phyloP scores from a whole-genome alignment of 1,140 invertebrate species.

The Atta colombica region DNA sequence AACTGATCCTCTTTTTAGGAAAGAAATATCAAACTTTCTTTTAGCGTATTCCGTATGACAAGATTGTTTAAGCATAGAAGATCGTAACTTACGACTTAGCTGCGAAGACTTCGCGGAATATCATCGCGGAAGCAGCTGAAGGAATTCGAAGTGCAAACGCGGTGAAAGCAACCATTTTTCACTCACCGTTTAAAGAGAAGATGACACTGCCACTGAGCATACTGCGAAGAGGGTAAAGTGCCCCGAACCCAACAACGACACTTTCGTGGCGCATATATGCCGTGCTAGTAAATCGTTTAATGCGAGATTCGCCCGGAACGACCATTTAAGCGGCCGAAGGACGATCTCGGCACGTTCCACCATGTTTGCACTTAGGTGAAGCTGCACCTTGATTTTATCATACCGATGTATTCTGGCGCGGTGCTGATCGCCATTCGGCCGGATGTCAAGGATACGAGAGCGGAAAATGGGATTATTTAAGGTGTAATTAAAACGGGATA shows the following conservation, averaged over 20 bases:
- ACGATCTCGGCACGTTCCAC: conserved; percentile 67
- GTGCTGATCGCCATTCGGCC: neutral
- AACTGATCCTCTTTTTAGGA: neutral
- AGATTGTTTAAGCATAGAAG: conserved; percentile 10
- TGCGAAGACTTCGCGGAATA: conserved; percentile 25
- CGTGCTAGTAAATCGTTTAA: conserved; percentile 72
- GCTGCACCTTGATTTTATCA: conserved; percentile 69
- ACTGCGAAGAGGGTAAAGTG: conserved; percentile 50
- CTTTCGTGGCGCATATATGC: conserved; percentile 61
- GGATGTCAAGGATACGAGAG: conserved; percentile 13
- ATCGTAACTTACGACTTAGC: conserved; percentile 39
- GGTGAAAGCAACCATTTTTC: conserved; percentile 53
- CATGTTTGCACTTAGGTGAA: conserved; percentile 65
- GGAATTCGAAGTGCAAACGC: conserved; percentile 41
- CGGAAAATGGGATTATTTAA: conserved; percentile 26
- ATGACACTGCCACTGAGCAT: conserved; percentile 29
- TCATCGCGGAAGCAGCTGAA: conserved; percentile 19
- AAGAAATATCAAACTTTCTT: conserved; percentile 1
- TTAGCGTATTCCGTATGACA: neutral
- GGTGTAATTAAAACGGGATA: conserved; percentile 50
- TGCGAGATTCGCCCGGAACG: conserved; percentile 70
- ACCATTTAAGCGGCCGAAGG: conserved; percentile 69
- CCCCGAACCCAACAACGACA: conserved; percentile 39
- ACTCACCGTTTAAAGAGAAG: conserved; percentile 64
- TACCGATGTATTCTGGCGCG: conserved; percentile 46